phyloP scores from a whole-genome alignment of 2,888 invertebrate genomes.

The Nematopogon swammerdamellus region DNA sequence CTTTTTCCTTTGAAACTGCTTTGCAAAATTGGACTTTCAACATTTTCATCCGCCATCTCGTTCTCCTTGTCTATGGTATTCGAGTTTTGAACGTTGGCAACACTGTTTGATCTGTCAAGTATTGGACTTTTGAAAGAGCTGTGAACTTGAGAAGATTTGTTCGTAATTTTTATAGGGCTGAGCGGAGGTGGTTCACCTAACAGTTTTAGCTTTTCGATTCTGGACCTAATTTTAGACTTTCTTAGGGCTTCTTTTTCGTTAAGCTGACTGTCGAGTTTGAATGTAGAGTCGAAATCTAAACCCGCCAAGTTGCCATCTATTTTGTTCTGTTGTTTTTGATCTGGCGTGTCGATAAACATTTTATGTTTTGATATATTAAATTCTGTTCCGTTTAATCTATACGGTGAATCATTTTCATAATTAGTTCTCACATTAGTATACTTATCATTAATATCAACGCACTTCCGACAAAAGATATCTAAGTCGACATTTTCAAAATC shows the following conservation, averaged over 20 bases:
- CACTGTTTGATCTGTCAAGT: slow-evolving; percentile 5
- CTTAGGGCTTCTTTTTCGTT: slow-evolving; percentile 22
- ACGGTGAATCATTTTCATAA: slow-evolving; percentile 38
- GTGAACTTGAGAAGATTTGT: slow-evolving; percentile 29
- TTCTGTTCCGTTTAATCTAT: slow-evolving; percentile 23
- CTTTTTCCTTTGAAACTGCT: slow-evolving; percentile 21
- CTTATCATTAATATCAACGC: slow-evolving; percentile 16
- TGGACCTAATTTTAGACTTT: slow-evolving; percentile 31
- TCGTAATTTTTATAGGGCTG: slow-evolving; percentile 41
- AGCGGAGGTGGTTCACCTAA: slow-evolving; percentile 56
- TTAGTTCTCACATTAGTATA: slow-evolving; percentile 16
- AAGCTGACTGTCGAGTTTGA: slow-evolving; percentile 30
- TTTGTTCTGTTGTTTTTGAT: slow-evolving; percentile 18
- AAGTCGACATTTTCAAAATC: slow-evolving; percentile 19
- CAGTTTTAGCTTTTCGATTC: slow-evolving; percentile 46
- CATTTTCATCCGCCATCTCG: slow-evolving; percentile 20
- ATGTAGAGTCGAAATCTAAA: slow-evolving; percentile 44
- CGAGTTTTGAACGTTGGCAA: no score
- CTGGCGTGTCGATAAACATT: slow-evolving; percentile 31
- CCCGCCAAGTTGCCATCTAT: slow-evolving; percentile 36
- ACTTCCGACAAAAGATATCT: slow-evolving; percentile 27
- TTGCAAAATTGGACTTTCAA: slow-evolving; percentile 22
- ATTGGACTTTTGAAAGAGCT: slow-evolving; percentile 39
- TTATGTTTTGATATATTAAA: slow-evolving; percentile 32
- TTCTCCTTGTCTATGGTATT: slow-evolving; percentile 13